Base-by-base conservation (phyloP, 2,888 invertebrate species). In the Hyalella azteca region DNA sequence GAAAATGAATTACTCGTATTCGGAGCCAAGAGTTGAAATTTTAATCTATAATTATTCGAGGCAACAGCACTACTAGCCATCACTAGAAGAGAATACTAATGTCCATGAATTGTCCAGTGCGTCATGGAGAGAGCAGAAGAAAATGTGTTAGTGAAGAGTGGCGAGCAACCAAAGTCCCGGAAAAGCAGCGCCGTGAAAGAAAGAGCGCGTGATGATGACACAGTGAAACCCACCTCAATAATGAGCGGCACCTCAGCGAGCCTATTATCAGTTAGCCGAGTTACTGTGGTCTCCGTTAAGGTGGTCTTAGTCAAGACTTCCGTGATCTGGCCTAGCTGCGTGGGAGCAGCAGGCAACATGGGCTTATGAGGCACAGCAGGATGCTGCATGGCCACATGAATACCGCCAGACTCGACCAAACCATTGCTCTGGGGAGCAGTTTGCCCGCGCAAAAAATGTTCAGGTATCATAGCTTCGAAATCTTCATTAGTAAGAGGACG, bases 291-390 rank as follows among this genome's bases (percentile, higher is more conserved):
- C 91, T 96, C 96, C 87, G 96, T 96, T 91, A 95, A 93, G 86
- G 96, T 96, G 88, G 95, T 95, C 92, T 95, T 96, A 89, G 96
- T 96, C 91, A 96, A 94, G 89, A 94, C 95, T 91, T 96, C 96
- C 86, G 95, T 96, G 90, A 95, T 94, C 89, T 92, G 91, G 88
- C 96, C 96, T 88, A 94, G 91, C 86, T 93, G 91, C 85, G 93
- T 93, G 85, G 94, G 95, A 86, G 95, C 91, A 87, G 95, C 94
- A 19, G 83, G 82, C 77, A 83, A 81, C 79, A 83, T 79, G 60
- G 83, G 83, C 73, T 77, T 77, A 77, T 83, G 79, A 40, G 79
- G 59, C 32, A 76, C 32, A 13, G 83, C 78, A 45, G 91, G 91
- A 88, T 94, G 93, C 90, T 93, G 93, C 88, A 96, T 94, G 85